Base-by-base conservation (phyloP, 2,113 vertebrate species). In the Archocentrus centrarchus region DNA sequence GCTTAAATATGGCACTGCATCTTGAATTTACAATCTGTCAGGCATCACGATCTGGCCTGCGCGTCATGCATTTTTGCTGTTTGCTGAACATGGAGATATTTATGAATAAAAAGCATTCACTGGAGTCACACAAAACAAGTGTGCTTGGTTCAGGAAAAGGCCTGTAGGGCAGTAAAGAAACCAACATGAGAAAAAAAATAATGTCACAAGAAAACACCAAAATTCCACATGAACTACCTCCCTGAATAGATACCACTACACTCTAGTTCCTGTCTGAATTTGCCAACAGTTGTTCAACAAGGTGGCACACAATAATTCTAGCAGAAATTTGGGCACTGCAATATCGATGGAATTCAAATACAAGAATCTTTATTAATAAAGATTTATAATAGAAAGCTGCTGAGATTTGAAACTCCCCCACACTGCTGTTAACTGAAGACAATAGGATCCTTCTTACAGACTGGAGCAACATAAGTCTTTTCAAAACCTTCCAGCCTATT, bases 391-490 rank as follows among this genome's bases (percentile, higher is more conserved):
- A 79, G 32, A 63, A 79, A 63, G 9, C 44, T 79, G 66, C 77
- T 50, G 62, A 75, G 11, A 64, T 59, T 22, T 10, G 64, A 47
- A 75, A 86, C 59, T 84, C 81, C 11, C 47, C 61, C 76, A 77
- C 20, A 18, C 59, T 82, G 78, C 55, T 87, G 60, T 86, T 86
- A 76, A 80, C 85, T 80, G 73, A 88, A 88, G 20, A 93, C 87
- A 89, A 92, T 85, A 35, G 53, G 73, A 57, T 55, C 59, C 32
- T 79, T 81, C 75, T 89, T 82, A 66, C 5, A 85, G 68, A 80
- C 86, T 82, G 30, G 55, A 77, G 75, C 37, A 37, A 77, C 76
- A 80, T 39, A 30, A 58, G 55, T 84, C 68, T 30, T 59, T 41
- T 41, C 79, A 85, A 80, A 87, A 77, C 70, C 63, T 66, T 55